phyloP scores from a whole-genome alignment of 1,140 invertebrate species.

The Drosophila littoralis region DNA sequence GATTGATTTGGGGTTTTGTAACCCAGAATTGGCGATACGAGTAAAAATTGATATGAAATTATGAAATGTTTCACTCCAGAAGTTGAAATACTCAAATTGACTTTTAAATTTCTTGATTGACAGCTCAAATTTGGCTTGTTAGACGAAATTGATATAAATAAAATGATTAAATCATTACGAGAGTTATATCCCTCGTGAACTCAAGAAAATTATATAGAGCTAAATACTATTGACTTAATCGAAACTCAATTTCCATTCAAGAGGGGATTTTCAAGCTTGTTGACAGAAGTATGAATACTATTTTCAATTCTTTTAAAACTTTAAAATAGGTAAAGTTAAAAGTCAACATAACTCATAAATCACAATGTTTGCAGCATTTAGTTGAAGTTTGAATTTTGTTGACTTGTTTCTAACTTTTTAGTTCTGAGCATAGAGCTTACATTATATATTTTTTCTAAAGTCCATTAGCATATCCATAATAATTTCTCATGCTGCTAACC shows the following conservation, averaged over 20 bases:
- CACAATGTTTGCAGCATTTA: too few species aligned
- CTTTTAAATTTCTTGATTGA: slow-evolving; percentile 62
- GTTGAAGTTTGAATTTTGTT: background rate
- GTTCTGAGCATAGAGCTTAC: background rate
- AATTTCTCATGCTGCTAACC: slow-evolving; percentile 28
- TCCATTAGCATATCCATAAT: slow-evolving; percentile 7
- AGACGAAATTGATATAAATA: slow-evolving; percentile 41
- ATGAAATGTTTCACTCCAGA: slow-evolving; percentile 38
- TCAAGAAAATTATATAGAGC: too few species aligned
- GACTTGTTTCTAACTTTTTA: background rate
- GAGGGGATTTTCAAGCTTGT: too few species aligned
- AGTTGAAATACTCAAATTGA: slow-evolving; percentile 26
- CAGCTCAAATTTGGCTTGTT: slow-evolving; percentile 44
- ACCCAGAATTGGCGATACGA: slow-evolving; percentile 46
- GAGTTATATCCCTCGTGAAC: background rate
- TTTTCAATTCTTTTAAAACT: slow-evolving; percentile 1
- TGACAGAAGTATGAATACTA: too few species aligned
- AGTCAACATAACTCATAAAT: too few species aligned
- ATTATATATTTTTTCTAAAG: background rate
- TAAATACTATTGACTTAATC: too few species aligned
- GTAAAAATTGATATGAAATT: slow-evolving; percentile 40
- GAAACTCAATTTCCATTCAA: background rate
- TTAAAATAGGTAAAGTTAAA: too few species aligned
- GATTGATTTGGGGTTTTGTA: slow-evolving; percentile 50
- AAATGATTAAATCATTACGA: slow-evolving; percentile 40